Evolutionary conservation across 2,113 vertebrate genomes (phyloP), one percentile per base, ranked within the genome.

Genomic region (Dromaius novaehollandiae): DNA sequence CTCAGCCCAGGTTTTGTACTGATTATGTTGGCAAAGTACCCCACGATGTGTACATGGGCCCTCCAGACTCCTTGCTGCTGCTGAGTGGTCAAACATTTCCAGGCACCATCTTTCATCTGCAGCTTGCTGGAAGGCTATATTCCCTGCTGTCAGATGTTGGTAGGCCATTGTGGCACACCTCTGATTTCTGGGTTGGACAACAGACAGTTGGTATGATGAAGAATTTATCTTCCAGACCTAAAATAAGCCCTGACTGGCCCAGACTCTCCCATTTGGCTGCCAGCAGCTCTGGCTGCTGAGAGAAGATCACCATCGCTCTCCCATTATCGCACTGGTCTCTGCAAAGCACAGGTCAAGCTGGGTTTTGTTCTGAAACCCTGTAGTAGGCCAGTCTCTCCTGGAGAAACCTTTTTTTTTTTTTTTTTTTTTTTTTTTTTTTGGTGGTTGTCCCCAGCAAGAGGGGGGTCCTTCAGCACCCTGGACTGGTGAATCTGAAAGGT

Each of bases 401-500:
- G 56, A 2, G 2, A 83, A 78, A 4, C 3, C 15, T 42, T 4
- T 20, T 7, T 32, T 94, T 70, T 7, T 32, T 94, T 70, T 7
- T 32, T 94, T 70, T 7, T 32, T 94, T 70, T 7, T 32, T 94
- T 70, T 7, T 32, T 94, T 70, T 7, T 32, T 94, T 70, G 4
- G 10, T 44, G 32, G n/a, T 4, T 28, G 24, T 14, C 4, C 16
- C 5, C 7, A 82, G 44, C 51, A 85, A 76, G 30, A 32, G 56
- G 56, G 6, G 5, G 2, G 9, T 84, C n/a, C 20, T 88, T 58
- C 74, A 61, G 14, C n/a, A 55, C n/a, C 50, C 7, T 38, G 28
- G 19, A 12, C 2, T 26, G 11, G 0, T 53, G 1, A 8, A 7
- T 1, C n/a, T 82, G 56, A 53, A 9, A 51, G 7, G 8, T 46